These are phyloP conservation scores for Trilocha varians DNA, from an alignment of 2,888 invertebrate species.

Conservation along the genomic window DNA sequence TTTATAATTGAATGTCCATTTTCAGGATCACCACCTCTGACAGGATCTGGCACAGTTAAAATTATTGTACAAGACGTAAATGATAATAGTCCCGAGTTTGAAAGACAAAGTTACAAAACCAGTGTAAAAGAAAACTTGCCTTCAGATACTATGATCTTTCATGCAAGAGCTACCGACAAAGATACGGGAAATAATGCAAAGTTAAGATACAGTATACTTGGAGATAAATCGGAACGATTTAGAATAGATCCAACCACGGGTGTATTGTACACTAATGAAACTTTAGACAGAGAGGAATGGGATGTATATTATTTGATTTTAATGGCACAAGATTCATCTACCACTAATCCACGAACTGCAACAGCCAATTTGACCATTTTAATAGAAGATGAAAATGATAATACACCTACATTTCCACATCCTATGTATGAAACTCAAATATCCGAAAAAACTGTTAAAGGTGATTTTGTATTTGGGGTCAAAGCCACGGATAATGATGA, in stretches of 20 bases:
- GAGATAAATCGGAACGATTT: conserved; percentile 87
- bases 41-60: conserved; percentile 92
- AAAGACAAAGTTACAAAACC: conserved; percentile 84
- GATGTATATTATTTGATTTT: conserved; percentile 85
- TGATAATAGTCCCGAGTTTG: conserved; percentile 93
- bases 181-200: conserved; percentile 90
- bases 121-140: conserved; percentile 88
- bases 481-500: conserved; percentile 89
- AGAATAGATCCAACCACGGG: conserved; percentile 85
- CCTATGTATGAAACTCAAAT: conserved; percentile 85
- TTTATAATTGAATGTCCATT: conserved; percentile 30
- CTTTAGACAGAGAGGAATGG: conserved; percentile 86
- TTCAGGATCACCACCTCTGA: conserved; percentile 91
- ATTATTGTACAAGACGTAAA: conserved; percentile 95
- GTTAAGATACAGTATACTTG: conserved; percentile 87
- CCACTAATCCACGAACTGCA: conserved; percentile 86
- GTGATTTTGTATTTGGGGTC: conserved; percentile 92
- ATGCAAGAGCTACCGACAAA: conserved; percentile 85
- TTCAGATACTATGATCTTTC: conserved; percentile 82
- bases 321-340: conserved; percentile 91
- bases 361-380: conserved; percentile 87
- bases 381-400: conserved; percentile 89
- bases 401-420: conserved; percentile 83
- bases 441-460: conserved; percentile 84
- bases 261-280: conserved; percentile 80